Evolutionary conservation across 2,797 vertebrate species (phyloP).

Genomic region (Anabacerthia variegaticeps): DNA sequence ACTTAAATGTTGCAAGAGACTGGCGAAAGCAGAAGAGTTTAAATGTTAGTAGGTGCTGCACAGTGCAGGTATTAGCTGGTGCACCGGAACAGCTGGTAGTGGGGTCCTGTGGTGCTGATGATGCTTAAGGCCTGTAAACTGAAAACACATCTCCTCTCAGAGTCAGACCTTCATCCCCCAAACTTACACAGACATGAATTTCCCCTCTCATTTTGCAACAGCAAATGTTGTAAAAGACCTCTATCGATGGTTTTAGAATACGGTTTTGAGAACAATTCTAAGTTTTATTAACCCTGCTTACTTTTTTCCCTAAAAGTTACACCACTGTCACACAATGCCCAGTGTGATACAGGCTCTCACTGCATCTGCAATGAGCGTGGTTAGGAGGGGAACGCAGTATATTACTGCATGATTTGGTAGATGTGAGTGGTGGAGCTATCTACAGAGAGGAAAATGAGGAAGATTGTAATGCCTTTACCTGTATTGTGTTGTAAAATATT

Average conservation of each 20-base stretch:
- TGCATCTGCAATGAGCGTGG: background rate
- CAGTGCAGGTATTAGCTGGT: background rate
- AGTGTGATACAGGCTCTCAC: background rate
- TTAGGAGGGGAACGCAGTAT: background rate
- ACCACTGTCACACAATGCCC: fast-evolving
- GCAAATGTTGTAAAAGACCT: background rate
- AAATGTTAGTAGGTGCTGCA: background rate
- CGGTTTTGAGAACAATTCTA: background rate
- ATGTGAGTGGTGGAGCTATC: background rate
- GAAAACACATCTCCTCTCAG: background rate
- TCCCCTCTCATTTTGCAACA: background rate
- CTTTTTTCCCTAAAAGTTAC: background rate
- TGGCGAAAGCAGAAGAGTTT: background rate
- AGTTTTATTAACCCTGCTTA: background rate
- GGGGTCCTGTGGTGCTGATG: background rate
- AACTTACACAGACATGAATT: background rate
- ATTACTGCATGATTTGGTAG: background rate
- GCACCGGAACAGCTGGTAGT: background rate
- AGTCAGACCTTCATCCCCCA: background rate
- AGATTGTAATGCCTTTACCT: conserved; percentile 78
- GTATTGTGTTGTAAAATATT: conserved; percentile 73
- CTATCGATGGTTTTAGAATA: background rate
- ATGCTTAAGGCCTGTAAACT: background rate
- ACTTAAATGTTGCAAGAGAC: background rate
- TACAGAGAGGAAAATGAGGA: background rate